phyloP scores from a whole-genome alignment of 2,113 vertebrate genomes.

The Myrmecobius fasciatus region DNA sequence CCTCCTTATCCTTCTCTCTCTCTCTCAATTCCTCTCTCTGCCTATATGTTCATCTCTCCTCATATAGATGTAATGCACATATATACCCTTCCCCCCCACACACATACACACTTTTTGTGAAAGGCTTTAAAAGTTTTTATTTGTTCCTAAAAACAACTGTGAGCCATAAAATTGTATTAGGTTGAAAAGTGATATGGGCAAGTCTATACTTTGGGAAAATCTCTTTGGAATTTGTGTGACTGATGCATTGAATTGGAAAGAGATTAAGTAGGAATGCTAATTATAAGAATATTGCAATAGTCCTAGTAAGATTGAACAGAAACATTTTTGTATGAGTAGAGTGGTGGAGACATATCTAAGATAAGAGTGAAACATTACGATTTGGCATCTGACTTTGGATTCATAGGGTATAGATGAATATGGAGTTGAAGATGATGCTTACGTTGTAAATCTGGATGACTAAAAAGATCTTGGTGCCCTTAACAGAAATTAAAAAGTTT shows the following conservation, averaged over 20 bases:
- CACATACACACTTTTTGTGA: not conserved
- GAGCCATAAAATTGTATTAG: not conserved
- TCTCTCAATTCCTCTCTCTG: not conserved
- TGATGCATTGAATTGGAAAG: not conserved
- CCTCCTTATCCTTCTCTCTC: no score
- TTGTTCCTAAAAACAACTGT: not conserved
- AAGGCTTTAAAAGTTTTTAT: not conserved
- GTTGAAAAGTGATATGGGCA: not conserved
- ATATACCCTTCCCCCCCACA: no score
- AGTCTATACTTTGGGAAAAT: not conserved
- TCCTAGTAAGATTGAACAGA: not conserved
- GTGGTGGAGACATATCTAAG: not conserved
- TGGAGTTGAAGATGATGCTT: not conserved
- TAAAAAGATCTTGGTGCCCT: not conserved
- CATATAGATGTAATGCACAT: not conserved
- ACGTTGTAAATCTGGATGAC: no score
- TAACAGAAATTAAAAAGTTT: not conserved
- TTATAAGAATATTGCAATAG: not conserved
- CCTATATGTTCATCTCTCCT: not conserved
- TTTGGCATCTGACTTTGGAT: not conserved
- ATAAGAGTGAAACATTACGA: not conserved
- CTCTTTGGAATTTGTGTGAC: not conserved
- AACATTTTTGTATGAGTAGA: no score
- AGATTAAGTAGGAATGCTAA: not conserved
- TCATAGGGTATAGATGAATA: not conserved